phyloP scores from a whole-genome alignment of 2,113 vertebrate species.

The Rhinopomastus cyanomelas region DNA sequence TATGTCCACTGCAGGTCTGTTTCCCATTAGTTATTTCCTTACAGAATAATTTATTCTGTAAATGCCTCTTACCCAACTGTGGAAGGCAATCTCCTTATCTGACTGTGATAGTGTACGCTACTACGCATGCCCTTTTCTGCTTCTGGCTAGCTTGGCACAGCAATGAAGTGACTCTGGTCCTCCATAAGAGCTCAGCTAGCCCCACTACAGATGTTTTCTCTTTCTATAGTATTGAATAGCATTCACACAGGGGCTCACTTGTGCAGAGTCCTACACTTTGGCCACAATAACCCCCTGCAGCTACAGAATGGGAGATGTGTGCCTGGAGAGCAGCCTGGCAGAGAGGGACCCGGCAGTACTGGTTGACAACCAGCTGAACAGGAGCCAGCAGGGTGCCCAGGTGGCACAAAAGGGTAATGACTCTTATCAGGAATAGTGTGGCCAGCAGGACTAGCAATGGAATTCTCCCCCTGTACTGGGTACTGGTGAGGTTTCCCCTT shows the following conservation, averaged over 20 bases:
- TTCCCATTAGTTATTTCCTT: slow-evolving; percentile 57
- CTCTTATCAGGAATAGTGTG: no score
- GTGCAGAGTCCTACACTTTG: no score
- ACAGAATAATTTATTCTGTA: slow-evolving; percentile 50
- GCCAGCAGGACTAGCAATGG: no score
- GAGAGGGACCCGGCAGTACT: no score
- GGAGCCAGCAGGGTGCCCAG: no score
- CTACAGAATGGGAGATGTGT: no score
- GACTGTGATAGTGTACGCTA: neutral
- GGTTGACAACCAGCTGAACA: no score
- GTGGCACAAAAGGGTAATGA: no score
- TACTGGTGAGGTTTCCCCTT: no score
- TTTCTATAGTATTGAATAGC: neutral
- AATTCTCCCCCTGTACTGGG: no score
- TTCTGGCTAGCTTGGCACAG: neutral
- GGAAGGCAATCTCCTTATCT: slow-evolving; percentile 12
- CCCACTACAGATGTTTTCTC: neutral
- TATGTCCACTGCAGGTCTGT: slow-evolving; percentile 51
- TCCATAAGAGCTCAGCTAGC: neutral
- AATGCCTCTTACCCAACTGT: slow-evolving; percentile 32
- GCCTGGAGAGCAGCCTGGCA: no score
- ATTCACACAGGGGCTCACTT: neutral
- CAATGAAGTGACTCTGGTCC: slow-evolving; percentile 2
- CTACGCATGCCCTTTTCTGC: neutral
- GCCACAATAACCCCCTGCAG: no score